These are phyloP conservation scores for Cylloceria caligata DNA, from an alignment of 2,888 invertebrate genomes.

Conservation along the genomic window DNA sequence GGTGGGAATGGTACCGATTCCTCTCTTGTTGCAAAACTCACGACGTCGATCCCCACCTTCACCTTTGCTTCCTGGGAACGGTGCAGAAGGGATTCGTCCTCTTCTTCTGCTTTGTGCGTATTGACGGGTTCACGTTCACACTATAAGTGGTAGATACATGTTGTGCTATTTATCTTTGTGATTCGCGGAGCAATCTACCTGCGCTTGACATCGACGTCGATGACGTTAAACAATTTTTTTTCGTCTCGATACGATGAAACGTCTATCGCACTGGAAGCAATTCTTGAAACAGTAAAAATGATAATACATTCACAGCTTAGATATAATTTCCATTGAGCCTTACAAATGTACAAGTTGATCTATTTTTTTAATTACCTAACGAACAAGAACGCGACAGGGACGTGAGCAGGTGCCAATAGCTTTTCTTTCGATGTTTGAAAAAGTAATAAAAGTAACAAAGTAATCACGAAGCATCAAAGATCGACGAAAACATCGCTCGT, in stretches of 20 bases:
- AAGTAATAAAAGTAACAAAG: background rate
- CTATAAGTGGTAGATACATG: constrained; percentile 15
- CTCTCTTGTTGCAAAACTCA: constrained; percentile 60
- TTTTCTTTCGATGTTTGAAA: background rate
- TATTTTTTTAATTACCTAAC: background rate
- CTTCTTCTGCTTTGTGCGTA: constrained; percentile 20
- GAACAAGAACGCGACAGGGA: background rate
- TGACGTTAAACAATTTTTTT: constrained; percentile 16
- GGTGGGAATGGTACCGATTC: constrained; percentile 73
- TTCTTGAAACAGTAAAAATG: constrained; percentile 5
- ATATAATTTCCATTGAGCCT: background rate
- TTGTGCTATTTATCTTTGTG: constrained; percentile 11
- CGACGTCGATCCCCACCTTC: constrained; percentile 69
- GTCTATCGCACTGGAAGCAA: background rate
- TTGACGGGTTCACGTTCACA: constrained; percentile 17
- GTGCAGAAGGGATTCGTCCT: background rate
- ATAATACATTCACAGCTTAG: background rate
- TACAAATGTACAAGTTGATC: background rate
- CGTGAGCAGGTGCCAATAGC: background rate
- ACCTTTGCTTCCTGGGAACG: constrained; percentile 69
- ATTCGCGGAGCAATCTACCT: constrained; percentile 24
- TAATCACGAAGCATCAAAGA: background rate
- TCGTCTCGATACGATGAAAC: background rate
- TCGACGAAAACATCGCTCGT: constrained; percentile 41
- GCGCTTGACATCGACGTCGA: constrained; percentile 39